These are phyloP conservation scores for Lanius ludovicianus DNA, from an alignment of 2,113 vertebrate species.

Conservation along the genomic window DNA sequence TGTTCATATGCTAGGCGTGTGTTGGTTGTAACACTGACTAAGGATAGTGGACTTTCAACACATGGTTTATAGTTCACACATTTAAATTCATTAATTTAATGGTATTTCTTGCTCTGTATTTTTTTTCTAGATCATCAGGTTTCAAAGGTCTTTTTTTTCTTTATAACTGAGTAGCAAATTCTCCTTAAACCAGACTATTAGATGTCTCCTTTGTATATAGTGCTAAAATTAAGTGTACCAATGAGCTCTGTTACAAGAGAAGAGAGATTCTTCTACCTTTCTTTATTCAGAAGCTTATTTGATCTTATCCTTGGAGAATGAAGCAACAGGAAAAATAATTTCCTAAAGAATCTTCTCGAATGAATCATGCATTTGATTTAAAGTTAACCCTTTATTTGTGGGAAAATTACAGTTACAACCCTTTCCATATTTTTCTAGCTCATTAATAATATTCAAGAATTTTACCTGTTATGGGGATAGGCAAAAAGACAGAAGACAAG, in stretches of 20 bases:
- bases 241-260: neutral
- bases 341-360: conserved; percentile 14
- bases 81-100: neutral
- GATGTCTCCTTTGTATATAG: neutral
- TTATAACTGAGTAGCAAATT: neutral
- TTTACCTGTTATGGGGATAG: neutral
- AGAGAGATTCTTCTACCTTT: neutral
- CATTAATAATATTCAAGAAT: neutral
- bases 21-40: neutral
- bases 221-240: neutral
- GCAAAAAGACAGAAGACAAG: neutral
- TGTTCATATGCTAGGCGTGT: neutral
- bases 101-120: neutral
- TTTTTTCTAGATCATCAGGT: neutral
- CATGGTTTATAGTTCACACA: neutral
- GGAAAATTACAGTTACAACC: neutral
- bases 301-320: conserved; percentile 35
- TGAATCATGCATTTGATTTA: neutral
- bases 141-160: neutral
- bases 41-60: neutral
- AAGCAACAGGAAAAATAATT: conserved; percentile 21
- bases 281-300: neutral
- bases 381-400: neutral
- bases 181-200: neutral
- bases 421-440: neutral